Conservation (phyloP, 2,113 vertebrate species). For the Paramisgurnus dabryanus region DNA sequence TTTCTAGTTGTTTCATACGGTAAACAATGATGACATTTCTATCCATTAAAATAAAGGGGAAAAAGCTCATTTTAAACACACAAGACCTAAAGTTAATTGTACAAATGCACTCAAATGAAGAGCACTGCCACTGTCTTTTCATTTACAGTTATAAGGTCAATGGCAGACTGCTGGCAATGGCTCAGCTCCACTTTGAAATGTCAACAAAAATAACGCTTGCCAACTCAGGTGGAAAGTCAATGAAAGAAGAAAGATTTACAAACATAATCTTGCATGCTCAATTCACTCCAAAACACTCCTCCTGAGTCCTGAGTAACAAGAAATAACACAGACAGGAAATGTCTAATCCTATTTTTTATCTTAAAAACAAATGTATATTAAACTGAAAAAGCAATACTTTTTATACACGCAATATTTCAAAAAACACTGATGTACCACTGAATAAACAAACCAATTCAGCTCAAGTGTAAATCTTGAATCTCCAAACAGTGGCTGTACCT, state of each 20-base stretch:
- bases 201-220: not conserved
- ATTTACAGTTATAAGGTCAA: conserved; percentile 7
- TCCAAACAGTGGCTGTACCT: conserved; percentile 44
- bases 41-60: not conserved
- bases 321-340: not conserved
- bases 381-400: conserved; percentile 41
- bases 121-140: not conserved
- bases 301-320: not conserved
- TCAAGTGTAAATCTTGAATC: conserved; percentile 48
- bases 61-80: not conserved
- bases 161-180: not conserved
- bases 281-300: not conserved
- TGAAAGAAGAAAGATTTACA: not conserved
- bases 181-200: conserved; percentile 17
- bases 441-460: conserved; percentile 11
- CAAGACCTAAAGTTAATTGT: too few relatives aligned
- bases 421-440: conserved; percentile 35
- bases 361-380: not conserved
- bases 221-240: conserved; percentile 2
- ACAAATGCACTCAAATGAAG: too few relatives aligned
- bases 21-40: not conserved
- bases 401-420: conserved; percentile 43
- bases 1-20: not conserved
- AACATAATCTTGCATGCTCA: not conserved
- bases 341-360: not conserved